Conservation (phyloP, 1,140 invertebrate species). For the Drosophila sechellia region DNA sequence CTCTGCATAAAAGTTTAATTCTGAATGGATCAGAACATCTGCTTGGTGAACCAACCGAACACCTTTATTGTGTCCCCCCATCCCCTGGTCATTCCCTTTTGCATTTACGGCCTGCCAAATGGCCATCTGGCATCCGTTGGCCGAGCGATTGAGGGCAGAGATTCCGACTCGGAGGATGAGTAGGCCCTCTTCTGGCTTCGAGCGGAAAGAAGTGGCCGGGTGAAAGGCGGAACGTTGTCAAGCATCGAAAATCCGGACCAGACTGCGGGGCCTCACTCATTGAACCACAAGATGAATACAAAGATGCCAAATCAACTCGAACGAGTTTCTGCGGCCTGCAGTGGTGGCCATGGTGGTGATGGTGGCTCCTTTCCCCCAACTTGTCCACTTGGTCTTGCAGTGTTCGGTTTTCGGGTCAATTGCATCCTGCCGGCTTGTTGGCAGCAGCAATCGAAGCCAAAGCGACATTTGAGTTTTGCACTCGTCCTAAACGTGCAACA, state of each 20-base stretch:
- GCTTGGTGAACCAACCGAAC: slow-evolving; percentile 3
- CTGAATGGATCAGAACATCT: slow-evolving; percentile 31
- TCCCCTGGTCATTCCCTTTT: slow-evolving; percentile 15
- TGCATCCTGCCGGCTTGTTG: slow-evolving; percentile 49
- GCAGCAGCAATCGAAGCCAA: slow-evolving; percentile 46
- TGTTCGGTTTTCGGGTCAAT: slow-evolving; percentile 68
- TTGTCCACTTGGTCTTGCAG: slow-evolving; percentile 25
- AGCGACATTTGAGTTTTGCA: slow-evolving; percentile 56
- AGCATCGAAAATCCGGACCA: slow-evolving; percentile 36
- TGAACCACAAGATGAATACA: slow-evolving; percentile 48
- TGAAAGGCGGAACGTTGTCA: slow-evolving; percentile 36
- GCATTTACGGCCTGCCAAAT: slow-evolving; percentile 44
- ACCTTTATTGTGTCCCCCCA: slow-evolving; percentile 1
- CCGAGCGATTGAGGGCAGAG: slow-evolving; percentile 36
- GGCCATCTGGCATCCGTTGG: slow-evolving; percentile 28
- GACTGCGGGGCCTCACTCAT: slow-evolving; percentile 43
- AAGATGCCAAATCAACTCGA: slow-evolving; percentile 62
- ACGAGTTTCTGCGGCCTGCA: slow-evolving; percentile 46
- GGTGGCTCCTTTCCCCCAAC: not conserved
- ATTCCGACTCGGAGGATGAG: slow-evolving; percentile 5
- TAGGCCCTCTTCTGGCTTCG: not conserved
- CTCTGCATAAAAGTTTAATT: slow-evolving; percentile 22
- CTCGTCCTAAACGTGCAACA: slow-evolving; percentile 39
- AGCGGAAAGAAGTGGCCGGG: slow-evolving; percentile 1
- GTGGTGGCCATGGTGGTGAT: not conserved